phyloP scores from a whole-genome alignment of 30 jellyfish, hydroid and myxozoan species.

The Aurelia sp. region DNA sequence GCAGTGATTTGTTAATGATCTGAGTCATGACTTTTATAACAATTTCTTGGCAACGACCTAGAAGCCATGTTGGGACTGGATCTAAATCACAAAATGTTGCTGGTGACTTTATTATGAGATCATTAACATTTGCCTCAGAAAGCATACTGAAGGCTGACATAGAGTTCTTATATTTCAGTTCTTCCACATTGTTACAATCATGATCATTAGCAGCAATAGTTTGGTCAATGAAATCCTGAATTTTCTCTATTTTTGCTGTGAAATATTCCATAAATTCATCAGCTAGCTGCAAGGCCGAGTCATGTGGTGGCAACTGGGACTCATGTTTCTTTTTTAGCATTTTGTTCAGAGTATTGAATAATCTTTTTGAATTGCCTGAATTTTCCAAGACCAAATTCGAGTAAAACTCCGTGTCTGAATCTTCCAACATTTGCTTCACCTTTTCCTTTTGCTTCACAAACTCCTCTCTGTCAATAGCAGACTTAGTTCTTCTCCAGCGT shows the following conservation, averaged over 20 bases:
- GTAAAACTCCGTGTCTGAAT: conserved; percentile 34
- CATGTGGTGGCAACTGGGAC: conserved; percentile 42
- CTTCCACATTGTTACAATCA: too few species aligned
- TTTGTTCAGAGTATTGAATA: conserved; percentile 40
- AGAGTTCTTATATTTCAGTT: conserved; percentile 22
- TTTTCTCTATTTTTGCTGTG: conserved; percentile 23
- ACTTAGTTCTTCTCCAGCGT: conserved; percentile 48
- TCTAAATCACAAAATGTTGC: conserved; percentile 50
- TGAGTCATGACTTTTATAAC: conserved; percentile 25
- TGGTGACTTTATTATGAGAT: conserved; percentile 25
- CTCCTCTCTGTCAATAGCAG: conserved; percentile 25
- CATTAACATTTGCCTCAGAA: conserved; percentile 32
- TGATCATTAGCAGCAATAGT: conserved; percentile 40
- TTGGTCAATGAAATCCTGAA: conserved; percentile 16
- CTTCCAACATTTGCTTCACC: conserved; percentile 60
- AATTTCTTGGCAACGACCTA: conserved; percentile 40
- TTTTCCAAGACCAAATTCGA: conserved; percentile 60
- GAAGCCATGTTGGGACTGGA: conserved; percentile 61
- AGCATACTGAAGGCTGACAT: conserved; percentile 36
- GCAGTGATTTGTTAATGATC: conserved; percentile 37
- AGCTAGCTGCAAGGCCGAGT: conserved; percentile 64
- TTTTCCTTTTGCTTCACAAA: conserved; percentile 38
- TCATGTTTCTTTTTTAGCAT: conserved; percentile 24
- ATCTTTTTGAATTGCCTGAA: conserved; percentile 56
- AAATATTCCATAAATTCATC: conserved; percentile 38